Evolutionary conservation across 2,113 vertebrate species (phyloP), one percentile per base, ranked within the genome.

Genomic region (Hystrix brachyura): DNA sequence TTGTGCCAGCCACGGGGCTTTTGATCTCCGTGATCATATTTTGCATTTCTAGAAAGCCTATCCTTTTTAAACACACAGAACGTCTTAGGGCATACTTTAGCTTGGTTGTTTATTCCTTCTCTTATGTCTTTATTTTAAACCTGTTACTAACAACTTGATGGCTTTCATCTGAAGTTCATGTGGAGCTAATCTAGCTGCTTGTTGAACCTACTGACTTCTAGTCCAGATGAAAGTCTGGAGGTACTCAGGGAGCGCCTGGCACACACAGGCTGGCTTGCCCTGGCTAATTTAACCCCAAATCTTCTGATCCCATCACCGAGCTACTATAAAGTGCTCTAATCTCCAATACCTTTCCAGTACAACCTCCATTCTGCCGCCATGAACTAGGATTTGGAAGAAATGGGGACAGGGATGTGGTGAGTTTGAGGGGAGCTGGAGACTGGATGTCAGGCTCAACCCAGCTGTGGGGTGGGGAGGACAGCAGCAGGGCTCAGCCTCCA

Each of bases 11-110:
- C 48, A 3, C 1, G 43, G 64, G 32, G 51, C 60, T 96, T 94
- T 88, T 15, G 3, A 38, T 72, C 43, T 78, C 34, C 67, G 62
- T 59, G 38, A n/a, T 51, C n/a, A 17, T n/a, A 51, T 17, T 82
- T 89, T 88, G 78, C 62, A 67, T 88, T 81, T 90, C 87, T 89
- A 94, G 87, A 96, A 96, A 83, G 55, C 69, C 12, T 59, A 7
- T 51, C 43, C 5, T 60, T 62, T 87, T 29, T 25, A 29, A 38
- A 62, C 17, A n/a, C 3, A 23, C 55, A 59, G 14, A 29, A 2
- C 79, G 13, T 29, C 55, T 91, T 90, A 19, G 60, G 8, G 13
- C 74, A 84, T 51, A 51, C 55, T 65, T 46, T 25, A 64, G 57
- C 43, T 69, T 82, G 18, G 62, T 67, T 82, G 29, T 74, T 79